Base-by-base conservation (phyloP, 2,797 vertebrate genomes). In the Rousettus madagascariensis region DNA sequence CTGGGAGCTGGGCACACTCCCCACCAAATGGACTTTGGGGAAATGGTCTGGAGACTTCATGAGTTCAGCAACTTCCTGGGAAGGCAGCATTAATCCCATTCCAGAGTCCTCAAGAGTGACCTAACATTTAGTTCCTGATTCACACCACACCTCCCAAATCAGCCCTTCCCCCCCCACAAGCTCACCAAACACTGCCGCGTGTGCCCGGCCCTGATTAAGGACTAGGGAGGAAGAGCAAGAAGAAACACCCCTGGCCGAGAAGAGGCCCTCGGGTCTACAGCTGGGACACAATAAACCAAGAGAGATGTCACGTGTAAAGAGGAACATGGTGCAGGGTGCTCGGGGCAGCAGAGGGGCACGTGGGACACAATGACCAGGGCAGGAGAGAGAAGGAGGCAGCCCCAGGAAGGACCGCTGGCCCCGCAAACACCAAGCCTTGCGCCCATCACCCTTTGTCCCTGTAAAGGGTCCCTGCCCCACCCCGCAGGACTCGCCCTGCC, bases 31-130 rank as follows among this genome's bases (percentile, higher is more conserved):
- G 10, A 16, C 43, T 71, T 33, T 43, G 5, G 30, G 59, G 38
- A 93, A n/a, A 24, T 8, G 49, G 19, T 33, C 24, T 24, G 3
- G 30, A 53, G 46, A 30, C 17, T 96, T 97, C 92, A 94, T 55
- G 86, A 94, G 79, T 82, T 96, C 80, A 91, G 51, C 68, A 51
- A 26, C 8, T 38, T 65, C 80, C 63, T 19, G 63, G 63, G 3
- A 63, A 1, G 68, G 1, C 1, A 59, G 85, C 75, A 78, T n/a
- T n/a, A n/a, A 75, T 10, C 33, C 33, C 6, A 36, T 12, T 74
- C 38, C 41, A 36, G 36, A 89, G 24, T 53, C 65, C 78, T 33
- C 28, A 1, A 68, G 19, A 49, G 57, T 68, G 22, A 46, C 41
- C 43, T 41, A 12, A 30, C 43, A n/a, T n/a, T 55, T 13, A n/a